These are phyloP conservation scores for Eupithecia tripunctaria DNA, from an alignment of 2,888 invertebrate species.

Conservation along the genomic window DNA sequence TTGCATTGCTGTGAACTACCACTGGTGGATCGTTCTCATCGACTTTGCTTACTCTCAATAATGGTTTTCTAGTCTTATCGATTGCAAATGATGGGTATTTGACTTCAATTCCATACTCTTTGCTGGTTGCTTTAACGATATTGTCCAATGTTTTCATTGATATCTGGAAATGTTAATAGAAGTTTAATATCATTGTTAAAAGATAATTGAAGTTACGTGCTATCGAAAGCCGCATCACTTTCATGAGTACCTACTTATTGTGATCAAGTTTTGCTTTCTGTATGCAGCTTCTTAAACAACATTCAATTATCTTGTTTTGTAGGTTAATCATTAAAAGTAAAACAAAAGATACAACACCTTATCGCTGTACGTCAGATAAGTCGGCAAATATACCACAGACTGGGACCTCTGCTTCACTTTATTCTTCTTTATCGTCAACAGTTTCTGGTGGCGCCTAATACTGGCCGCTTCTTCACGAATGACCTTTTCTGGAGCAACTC, in stretches of 20 bases:
- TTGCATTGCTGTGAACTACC: slow-evolving; percentile 58
- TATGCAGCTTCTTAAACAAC: not conserved
- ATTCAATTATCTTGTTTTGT: not conserved
- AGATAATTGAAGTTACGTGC: not conserved
- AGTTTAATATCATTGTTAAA: not conserved
- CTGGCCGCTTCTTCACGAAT: slow-evolving; percentile 67
- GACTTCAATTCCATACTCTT: slow-evolving; percentile 58
- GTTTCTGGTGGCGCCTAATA: slow-evolving; percentile 63
- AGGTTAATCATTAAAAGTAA: slow-evolving; percentile 18
- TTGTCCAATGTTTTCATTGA: slow-evolving; percentile 87
- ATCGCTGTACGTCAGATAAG: slow-evolving; percentile 88
- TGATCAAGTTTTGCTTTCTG: not conserved
- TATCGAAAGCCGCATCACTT: not conserved
- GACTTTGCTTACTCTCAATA: slow-evolving; percentile 41
- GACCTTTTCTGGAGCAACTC: slow-evolving; percentile 65
- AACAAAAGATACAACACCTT: slow-evolving; percentile 73
- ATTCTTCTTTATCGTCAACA: slow-evolving; percentile 56
- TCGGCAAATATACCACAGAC: slow-evolving; percentile 90
- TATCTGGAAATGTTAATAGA: slow-evolving; percentile 71
- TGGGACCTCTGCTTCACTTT: slow-evolving; percentile 65
- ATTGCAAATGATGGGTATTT: slow-evolving; percentile 62
- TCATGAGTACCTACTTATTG: not conserved
- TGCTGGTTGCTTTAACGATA: slow-evolving; percentile 65
- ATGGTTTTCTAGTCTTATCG: slow-evolving; percentile 43
- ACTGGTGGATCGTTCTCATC: slow-evolving; percentile 62